Evolutionary conservation across 2,113 vertebrate species (phyloP).

Genomic region (Panurus biarmicus): DNA sequence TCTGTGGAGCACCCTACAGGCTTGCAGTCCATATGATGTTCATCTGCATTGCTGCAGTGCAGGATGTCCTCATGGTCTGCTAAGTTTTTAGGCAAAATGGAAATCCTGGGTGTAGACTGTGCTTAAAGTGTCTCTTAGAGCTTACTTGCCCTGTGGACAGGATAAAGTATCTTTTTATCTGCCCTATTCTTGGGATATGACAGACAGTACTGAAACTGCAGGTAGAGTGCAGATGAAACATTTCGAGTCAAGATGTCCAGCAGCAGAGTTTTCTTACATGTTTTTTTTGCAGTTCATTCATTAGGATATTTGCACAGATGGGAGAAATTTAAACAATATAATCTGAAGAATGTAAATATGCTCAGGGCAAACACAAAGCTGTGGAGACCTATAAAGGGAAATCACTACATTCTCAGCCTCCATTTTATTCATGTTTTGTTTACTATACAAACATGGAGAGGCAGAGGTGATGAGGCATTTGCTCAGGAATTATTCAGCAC

Average conservation of each 20-base stretch:
- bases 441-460: constrained; percentile 36
- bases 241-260: not conserved
- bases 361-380: not conserved
- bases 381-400: constrained; percentile 23
- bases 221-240: not conserved
- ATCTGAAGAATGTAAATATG: constrained; percentile 24
- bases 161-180: not conserved
- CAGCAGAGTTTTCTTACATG: not conserved
- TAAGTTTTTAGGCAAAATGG: not conserved
- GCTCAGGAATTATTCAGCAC: constrained; percentile 39
- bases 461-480: constrained; percentile 39
- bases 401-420: constrained; percentile 33
- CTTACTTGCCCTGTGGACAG: not conserved
- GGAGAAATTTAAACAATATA: constrained; percentile 5
- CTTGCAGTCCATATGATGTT: not conserved
- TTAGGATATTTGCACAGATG: constrained; percentile 9
- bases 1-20: not conserved
- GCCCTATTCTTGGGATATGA: not conserved
- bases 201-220: not conserved
- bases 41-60: not conserved
- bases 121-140: not conserved
- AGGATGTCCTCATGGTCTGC: not conserved
- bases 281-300: not conserved
- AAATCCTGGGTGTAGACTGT: not conserved
- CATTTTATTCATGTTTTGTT: constrained; percentile 54